A percentile compares a stretch with the other conserved stretches of the same genome.
Evolutionary conservation across 2,888 invertebrate genomes (phyloP).

Genomic region (Yponomeuta malinellus): DNA sequence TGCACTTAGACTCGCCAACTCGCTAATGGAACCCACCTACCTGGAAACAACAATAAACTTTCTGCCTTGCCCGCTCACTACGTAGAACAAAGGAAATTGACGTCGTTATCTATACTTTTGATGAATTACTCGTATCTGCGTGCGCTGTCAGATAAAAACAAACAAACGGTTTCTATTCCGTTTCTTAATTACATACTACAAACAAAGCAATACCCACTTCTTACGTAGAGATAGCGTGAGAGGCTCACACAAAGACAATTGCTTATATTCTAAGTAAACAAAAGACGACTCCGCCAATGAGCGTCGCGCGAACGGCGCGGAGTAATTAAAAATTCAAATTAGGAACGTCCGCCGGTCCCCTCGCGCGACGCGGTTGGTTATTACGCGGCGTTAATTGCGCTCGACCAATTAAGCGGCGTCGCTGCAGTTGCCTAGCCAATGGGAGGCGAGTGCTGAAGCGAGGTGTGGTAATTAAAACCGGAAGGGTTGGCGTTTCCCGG

Average conservation of each 20-base stretch:
- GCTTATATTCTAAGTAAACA: constrained; percentile 52
- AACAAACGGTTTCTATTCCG: constrained; percentile 4
- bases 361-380: constrained; percentile 61
- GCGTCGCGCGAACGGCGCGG: constrained; percentile 30
- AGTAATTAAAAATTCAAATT: constrained; percentile 74
- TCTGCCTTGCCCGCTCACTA: not conserved
- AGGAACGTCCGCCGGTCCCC: constrained; percentile 52
- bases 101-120: not conserved
- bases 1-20: constrained; percentile 7
- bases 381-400: constrained; percentile 68
- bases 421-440: constrained; percentile 56
- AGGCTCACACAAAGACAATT: constrained; percentile 43
- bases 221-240: not conserved
- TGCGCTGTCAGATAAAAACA: constrained; percentile 5
- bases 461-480: constrained; percentile 72
- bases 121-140: not conserved
- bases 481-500: constrained; percentile 74
- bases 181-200: not conserved
- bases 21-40: constrained; percentile 3
- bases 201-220: not conserved
- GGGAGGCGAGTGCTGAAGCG: constrained; percentile 54
- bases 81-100: not conserved
- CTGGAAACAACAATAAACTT: constrained; percentile 2
- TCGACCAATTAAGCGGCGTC: constrained; percentile 67
- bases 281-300: constrained; percentile 48